Evolutionary conservation across 1,140 invertebrate genomes (phyloP), one percentile per base, ranked within the genome.

Genomic region (Rhizoglyphus robini): DNA sequence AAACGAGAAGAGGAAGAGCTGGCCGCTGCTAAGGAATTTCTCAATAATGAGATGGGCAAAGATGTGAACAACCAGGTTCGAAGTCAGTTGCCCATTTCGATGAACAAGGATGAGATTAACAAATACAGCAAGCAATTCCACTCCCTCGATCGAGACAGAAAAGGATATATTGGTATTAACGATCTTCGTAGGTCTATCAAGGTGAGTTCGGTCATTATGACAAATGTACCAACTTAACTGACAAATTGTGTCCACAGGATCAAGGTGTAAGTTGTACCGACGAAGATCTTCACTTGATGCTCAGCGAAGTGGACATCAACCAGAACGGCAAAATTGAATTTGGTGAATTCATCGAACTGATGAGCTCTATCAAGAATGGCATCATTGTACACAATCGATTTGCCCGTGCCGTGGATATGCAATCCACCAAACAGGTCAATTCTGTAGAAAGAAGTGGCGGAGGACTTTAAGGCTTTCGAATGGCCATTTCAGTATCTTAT

Each of bases 251-350:
- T 81, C 65, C 79, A 76, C 62, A 84, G 83, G 76, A 82, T 85
- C 74, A 84, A 74, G 91, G 90, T 71, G 91, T 96, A 76, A 83
- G 90, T 71, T 86, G 98, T 67, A 84, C 88, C 65, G 94, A 96
- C 61, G 89, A 96, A 77, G 87, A 95, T 78, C 82, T 99, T 71
- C 96, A 98, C 79, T 91, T 96, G 77, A 94, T 99, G 75, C 83
- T 99, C 67, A 85, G 82, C 76, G 95, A 99, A 83, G 96, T 98
- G 74, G 96, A 99, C 82, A 87, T 95, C 72, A 98, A 97, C 79
- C 93, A 93, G 84, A 99, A 99, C 80, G 96, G 96, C 72, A 90
- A 97, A 82, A 90, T 99, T 73, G 95, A 99, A 78, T 82, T 98
- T 73, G 91, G 95, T 75, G 95, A 99, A 80, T 99, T 96, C 79